Base-by-base conservation (phyloP, 2,113 vertebrate genomes). In the Nematolebias whitei region DNA sequence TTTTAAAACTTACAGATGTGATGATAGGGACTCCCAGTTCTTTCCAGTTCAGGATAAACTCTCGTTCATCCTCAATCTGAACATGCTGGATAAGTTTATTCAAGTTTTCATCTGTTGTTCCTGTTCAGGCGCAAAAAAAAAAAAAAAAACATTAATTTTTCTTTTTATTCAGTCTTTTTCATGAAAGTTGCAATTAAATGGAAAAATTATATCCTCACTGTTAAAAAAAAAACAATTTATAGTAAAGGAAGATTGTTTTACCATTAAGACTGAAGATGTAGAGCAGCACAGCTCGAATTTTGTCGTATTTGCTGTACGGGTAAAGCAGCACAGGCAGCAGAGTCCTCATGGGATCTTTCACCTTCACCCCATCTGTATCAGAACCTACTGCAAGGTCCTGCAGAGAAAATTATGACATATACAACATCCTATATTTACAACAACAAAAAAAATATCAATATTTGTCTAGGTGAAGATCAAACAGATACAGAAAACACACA, bases 201-300 rank as follows among this genome's bases (percentile, higher is more conserved):
- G n/a, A n/a, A n/a, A n/a, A n/a, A n/a, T n/a, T n/a, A n/a, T n/a
- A n/a, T n/a, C n/a, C n/a, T n/a, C n/a, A n/a, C n/a, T n/a, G n/a
- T n/a, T n/a, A n/a, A n/a, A n/a, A 18, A 44, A 18, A 35, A 35
- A 35, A n/a, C 5, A 4, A n/a, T 54, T 24, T 24, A 19, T 2
- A 13, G 10, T 10, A 35, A 3, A 16, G 43, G 53, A 38, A 35
- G 22, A 9, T 3, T 2, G 5, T 12, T 6, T 64, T 92, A 99
- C 98, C 98, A 9, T 93, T 97, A 68, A 95, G 90, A 82, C 95
- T 95, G 87, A 99, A 98, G 83, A 99, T 99, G 75, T 99, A 99
- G 24, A 99, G 94, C 39, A 98, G 91, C 82, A 99, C 96, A 16
- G 96, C 95, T 87, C 98, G 87, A 71, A 99, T 97, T 92, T 99